Conservation (phyloP, 2,888 invertebrate genomes). For the Lomographa bimaculata region DNA sequence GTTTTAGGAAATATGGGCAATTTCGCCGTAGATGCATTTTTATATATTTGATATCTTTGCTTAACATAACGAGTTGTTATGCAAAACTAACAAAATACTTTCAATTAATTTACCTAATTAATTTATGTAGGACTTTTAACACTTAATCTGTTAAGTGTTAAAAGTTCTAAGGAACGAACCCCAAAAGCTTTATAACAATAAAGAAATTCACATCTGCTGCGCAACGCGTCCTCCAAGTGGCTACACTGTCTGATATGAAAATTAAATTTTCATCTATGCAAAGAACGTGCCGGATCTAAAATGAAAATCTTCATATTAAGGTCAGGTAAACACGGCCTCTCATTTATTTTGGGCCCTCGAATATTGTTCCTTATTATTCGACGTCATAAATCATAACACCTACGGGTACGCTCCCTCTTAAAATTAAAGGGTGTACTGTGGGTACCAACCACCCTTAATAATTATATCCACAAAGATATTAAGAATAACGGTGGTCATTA, state of each 20-base stretch:
- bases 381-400: conserved; percentile 60
- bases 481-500: conserved; percentile 26
- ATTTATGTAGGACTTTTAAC: too few relatives aligned
- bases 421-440: conserved; percentile 25
- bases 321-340: conserved; percentile 61
- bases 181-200: too few relatives aligned
- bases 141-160: too few relatives aligned
- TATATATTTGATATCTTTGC: too few relatives aligned
- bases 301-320: conserved; percentile 69
- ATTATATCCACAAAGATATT: conserved; percentile 36
- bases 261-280: conserved; percentile 62
- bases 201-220: conserved; percentile 24
- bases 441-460: conserved; percentile 21
- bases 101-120: too few relatives aligned
- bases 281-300: conserved; percentile 60
- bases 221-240: conserved; percentile 13
- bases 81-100: too few relatives aligned
- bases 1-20: too few relatives aligned
- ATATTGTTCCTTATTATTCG: conserved; percentile 65
- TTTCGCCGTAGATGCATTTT: too few relatives aligned
- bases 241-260: conserved; percentile 51
- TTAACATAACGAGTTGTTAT: too few relatives aligned
- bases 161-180: too few relatives aligned
- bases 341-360: conserved; percentile 55
- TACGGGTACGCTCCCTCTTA: conserved; percentile 27